These are phyloP conservation scores for Phania funesta DNA, from an alignment of 2,888 invertebrate species.

Conservation along the genomic window DNA sequence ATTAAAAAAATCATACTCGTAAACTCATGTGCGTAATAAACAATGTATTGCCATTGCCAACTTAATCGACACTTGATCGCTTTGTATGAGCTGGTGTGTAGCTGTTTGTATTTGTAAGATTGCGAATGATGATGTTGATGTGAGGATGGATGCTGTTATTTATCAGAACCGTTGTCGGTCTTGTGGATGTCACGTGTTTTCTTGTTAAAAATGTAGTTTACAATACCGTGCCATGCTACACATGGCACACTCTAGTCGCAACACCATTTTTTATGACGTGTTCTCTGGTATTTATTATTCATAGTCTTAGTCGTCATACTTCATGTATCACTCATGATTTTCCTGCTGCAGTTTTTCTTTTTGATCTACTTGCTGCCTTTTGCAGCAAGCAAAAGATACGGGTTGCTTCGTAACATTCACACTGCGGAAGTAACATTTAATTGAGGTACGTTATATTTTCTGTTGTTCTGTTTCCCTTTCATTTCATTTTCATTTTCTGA, in stretches of 20 bases:
- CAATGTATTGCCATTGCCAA: slow-evolving; percentile 54
- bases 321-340: slow-evolving; percentile 6
- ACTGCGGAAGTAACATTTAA: slow-evolving; percentile 68
- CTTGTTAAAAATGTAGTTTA: slow-evolving; percentile 45
- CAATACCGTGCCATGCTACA: slow-evolving; percentile 11
- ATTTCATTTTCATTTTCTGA: too few species aligned
- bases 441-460: slow-evolving; percentile 68
- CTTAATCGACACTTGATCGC: slow-evolving; percentile 61
- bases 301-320: slow-evolving; percentile 5
- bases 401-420: slow-evolving; percentile 46
- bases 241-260: neutral
- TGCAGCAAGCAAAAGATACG: slow-evolving; percentile 1
- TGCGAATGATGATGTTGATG: too few species aligned
- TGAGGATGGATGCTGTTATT: neutral
- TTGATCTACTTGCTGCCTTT: slow-evolving; percentile 11
- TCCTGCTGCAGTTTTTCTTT: slow-evolving; percentile 11
- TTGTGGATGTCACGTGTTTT: slow-evolving; percentile 53
- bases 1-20: neutral
- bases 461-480: too few species aligned
- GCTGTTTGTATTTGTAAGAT: neutral
- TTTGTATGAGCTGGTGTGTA: neutral
- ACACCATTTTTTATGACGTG: neutral
- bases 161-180: slow-evolving; percentile 17
- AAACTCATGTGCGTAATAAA: slow-evolving; percentile 67
- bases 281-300: slow-evolving; percentile 18